Evolutionary conservation across 1,140 invertebrate species (phyloP), one percentile per base, ranked within the genome.

Genomic region (Drusus annulatus): DNA sequence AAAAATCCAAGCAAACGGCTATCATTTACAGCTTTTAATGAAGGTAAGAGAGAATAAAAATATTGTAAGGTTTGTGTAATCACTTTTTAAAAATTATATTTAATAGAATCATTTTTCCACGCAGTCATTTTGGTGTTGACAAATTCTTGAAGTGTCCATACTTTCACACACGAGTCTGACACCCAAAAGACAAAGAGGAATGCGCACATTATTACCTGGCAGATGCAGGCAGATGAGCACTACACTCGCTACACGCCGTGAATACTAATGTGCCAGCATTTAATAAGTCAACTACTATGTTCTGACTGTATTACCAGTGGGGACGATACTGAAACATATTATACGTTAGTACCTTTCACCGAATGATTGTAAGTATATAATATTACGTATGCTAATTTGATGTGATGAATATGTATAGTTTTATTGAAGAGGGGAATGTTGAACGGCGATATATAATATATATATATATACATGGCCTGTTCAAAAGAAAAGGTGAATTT

Each of bases 231-330:
- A 36, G n/a, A 68, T 21, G 63, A 21, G 28, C n/a, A 69, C 17
- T 23, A 3, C 28, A 69, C 65, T 25, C 17, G 17, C 16, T 13
- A 69, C 28, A 10, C 7, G 45, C 28, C 23, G 17, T 36, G 45
- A 69, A 69, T 36, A 69, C 28, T 69, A 69, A 50, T 69, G 28
- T 21, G 65, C 45, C 56, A 60, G 17, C 65, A 36, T 69, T 50
- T 69, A 45, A 45, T 28, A 36, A 50, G 17, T n/a, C 16, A 21
- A 69, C 28, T 36, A 8, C 25, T 0, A 7, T 13, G 17, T 17
- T 10, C 19, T 60, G 7, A 21, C 23, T 60, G 17, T 17, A 17
- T 60, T 19, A 60, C 13, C 23, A 21, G 13, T 60, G 17, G 23
- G 23, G 23, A 60, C 8, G 3, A 7, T 60, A 60, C 56, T 21